Evolutionary conservation across 2,113 vertebrate genomes (phyloP).

Genomic region (Callipepla squamata): DNA sequence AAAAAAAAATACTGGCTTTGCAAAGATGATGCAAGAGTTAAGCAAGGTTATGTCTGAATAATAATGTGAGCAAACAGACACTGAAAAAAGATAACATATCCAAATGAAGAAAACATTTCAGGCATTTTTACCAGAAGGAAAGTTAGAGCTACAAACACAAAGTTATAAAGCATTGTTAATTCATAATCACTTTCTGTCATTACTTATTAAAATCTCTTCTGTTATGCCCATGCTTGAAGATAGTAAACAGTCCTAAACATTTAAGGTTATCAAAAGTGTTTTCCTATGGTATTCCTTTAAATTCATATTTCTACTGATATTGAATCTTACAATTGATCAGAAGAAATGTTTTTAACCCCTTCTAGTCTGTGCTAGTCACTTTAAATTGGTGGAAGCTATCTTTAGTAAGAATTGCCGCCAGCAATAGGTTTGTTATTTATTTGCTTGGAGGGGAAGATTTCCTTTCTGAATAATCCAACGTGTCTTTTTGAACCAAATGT

Average conservation of each 20-base stretch:
- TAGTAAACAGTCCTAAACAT: background rate
- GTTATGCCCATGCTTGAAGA: background rate
- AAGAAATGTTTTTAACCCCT: background rate
- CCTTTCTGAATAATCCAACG: background rate
- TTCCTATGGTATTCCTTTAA: background rate
- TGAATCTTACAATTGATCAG: no score
- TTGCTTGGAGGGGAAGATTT: background rate
- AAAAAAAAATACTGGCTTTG: background rate
- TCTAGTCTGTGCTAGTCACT: background rate
- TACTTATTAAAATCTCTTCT: background rate
- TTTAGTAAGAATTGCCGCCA: background rate
- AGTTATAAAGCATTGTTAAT: background rate
- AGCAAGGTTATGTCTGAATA: background rate
- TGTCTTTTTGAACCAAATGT: conserved; percentile 18
- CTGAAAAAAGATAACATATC: background rate
- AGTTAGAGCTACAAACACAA: background rate
- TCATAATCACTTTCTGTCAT: background rate
- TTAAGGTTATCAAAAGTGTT: background rate
- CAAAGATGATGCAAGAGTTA: background rate
- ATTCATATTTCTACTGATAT: background rate
- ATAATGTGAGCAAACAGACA: background rate
- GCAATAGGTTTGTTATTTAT: background rate
- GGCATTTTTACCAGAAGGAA: background rate
- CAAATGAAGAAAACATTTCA: background rate
- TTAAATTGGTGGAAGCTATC: background rate